Conservation (phyloP, 1,140 invertebrate genomes). For the Halictus rubicundus region DNA sequence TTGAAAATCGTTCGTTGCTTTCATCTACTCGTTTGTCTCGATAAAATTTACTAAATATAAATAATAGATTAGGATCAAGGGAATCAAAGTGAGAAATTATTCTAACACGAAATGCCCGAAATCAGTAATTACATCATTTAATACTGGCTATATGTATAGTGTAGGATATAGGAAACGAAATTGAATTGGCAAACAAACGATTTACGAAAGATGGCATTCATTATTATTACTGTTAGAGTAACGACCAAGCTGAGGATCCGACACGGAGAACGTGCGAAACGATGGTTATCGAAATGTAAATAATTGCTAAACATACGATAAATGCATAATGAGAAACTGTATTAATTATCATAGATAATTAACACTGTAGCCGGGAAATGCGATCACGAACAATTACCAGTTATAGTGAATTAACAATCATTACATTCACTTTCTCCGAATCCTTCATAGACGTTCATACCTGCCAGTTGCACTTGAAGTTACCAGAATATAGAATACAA, state of each 20-base stretch:
- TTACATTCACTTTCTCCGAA: slow-evolving; percentile 15
- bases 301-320: slow-evolving; percentile 71
- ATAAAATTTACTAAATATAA: not conserved
- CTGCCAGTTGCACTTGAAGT: not conserved
- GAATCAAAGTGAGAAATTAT: no score
- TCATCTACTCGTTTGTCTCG: not conserved
- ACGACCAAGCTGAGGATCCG: slow-evolving; percentile 12
- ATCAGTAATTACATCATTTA: no score
- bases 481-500: not conserved
- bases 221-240: slow-evolving; percentile 52
- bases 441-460: not conserved
- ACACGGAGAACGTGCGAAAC: slow-evolving; percentile 70
- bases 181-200: not conserved
- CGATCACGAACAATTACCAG: slow-evolving; percentile 52
- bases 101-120: no score
- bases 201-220: slow-evolving; percentile 27
- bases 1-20: no score
- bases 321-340: slow-evolving; percentile 69
- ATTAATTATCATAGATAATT: slow-evolving; percentile 77
- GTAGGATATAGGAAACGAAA: not conserved
- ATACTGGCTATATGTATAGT: not conserved
- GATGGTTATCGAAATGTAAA: slow-evolving; percentile 71
- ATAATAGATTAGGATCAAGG: no score
- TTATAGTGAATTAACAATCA: slow-evolving; percentile 25
- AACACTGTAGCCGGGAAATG: slow-evolving; percentile 42